Conservation (phyloP, 2,797 vertebrate genomes). For the Chelonia mydas region DNA sequence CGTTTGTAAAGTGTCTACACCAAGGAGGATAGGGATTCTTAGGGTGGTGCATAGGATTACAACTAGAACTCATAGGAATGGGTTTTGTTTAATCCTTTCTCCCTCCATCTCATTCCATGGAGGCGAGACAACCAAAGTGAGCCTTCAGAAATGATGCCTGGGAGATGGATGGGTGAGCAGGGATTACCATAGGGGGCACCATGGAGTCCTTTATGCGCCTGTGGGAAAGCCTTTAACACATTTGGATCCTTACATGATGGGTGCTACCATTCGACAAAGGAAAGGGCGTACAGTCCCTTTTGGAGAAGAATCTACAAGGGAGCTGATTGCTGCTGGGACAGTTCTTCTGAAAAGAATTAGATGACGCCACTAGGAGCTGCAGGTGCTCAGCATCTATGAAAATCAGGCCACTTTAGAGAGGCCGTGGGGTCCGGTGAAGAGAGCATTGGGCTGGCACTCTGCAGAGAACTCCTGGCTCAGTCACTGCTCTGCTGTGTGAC, state of each 20-base stretch:
- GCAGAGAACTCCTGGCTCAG: background rate
- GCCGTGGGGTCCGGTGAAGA: background rate
- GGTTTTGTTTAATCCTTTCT: background rate
- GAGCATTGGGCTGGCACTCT: background rate
- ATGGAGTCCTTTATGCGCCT: no score
- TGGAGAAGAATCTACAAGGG: background rate
- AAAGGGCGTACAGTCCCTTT: no score
- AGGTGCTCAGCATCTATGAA: background rate
- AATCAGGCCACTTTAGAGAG: background rate
- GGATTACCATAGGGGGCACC: background rate
- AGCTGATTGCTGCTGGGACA: background rate
- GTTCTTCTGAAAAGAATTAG: background rate
- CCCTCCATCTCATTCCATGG: background rate
- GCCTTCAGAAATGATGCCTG: background rate
- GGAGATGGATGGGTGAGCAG: background rate
- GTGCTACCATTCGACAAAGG: no score
- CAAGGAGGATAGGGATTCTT: background rate
- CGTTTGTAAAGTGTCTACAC: background rate
- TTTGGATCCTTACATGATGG: background rate
- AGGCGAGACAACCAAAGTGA: background rate
- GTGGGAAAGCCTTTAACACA: background rate
- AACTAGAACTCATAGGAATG: background rate
- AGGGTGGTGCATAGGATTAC: background rate
- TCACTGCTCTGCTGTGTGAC: background rate
- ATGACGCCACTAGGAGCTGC: background rate